phyloP scores from a whole-genome alignment of 2,113 vertebrate species.

The Aphyosemion australe region DNA sequence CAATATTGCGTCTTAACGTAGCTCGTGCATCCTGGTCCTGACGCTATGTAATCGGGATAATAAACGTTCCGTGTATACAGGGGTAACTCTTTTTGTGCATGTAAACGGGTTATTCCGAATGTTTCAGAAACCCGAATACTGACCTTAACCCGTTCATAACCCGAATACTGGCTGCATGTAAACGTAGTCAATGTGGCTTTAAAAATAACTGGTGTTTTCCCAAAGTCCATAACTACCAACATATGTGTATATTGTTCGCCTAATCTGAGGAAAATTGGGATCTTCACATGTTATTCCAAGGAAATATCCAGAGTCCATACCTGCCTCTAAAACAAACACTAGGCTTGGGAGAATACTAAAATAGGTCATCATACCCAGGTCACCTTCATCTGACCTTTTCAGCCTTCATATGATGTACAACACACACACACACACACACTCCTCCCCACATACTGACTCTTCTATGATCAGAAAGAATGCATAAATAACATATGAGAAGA shows the following conservation, averaged over 20 bases:
- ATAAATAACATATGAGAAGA: slow-evolving; percentile 65
- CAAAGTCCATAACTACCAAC: background rate
- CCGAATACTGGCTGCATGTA: no score
- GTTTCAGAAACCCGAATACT: no score
- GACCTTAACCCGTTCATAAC: no score
- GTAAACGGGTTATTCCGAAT: no score
- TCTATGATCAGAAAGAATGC: slow-evolving; percentile 67
- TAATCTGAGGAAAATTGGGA: background rate
- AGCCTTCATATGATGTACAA: background rate
- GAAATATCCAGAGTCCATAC: background rate
- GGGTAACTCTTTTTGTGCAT: no score
- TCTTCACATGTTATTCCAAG: background rate
- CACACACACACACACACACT: background rate
- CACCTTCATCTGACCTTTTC: slow-evolving; percentile 10
- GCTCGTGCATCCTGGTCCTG: no score
- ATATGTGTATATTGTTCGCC: background rate
- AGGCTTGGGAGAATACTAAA: background rate
- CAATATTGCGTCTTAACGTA: no score
- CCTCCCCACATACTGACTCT: slow-evolving; percentile 35
- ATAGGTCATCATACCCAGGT: slow-evolving; percentile 17
- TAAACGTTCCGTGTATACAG: no score
- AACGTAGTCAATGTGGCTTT: no score
- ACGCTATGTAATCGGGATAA: no score
- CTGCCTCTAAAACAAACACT: background rate
- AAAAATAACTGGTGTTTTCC: no score